Percentiles rank a stretch among this genome's conserved stretches.
Evolutionary conservation across 2,888 invertebrate species (phyloP).

Genomic region (Chirona hameri): DNA sequence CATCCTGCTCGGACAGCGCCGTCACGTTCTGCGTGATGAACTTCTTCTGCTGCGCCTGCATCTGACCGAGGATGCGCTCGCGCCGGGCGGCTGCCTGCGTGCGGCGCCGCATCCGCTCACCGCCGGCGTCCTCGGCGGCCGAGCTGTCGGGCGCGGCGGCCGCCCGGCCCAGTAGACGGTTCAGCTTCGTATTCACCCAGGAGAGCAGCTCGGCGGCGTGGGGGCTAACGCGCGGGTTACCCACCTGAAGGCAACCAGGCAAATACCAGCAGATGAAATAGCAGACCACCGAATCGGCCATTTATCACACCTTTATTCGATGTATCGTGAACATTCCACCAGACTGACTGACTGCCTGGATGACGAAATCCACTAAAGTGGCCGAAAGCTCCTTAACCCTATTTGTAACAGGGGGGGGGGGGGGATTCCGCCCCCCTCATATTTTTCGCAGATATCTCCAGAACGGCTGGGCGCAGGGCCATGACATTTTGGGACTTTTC

Average conservation of each 20-base stretch:
- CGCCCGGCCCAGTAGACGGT: slow-evolving; percentile 34
- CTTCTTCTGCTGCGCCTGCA: slow-evolving; percentile 85
- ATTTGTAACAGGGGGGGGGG: too few species aligned
- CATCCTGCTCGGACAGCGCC: slow-evolving; percentile 34
- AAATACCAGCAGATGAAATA: too few species aligned
- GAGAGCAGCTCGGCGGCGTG: slow-evolving; percentile 37
- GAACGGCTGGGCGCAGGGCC: too few species aligned
- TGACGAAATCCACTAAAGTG: too few species aligned
- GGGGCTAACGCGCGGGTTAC: slow-evolving; percentile 39
- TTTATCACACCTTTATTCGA: too few species aligned
- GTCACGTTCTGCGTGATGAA: slow-evolving; percentile 53
- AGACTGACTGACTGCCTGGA: too few species aligned
- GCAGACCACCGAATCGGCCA: too few species aligned
- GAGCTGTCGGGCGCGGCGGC: slow-evolving; percentile 7
- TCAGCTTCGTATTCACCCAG: slow-evolving; percentile 37
- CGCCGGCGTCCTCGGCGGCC: slow-evolving; percentile 46
- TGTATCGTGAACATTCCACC: too few species aligned
- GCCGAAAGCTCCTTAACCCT: too few species aligned
- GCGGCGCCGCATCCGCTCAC: slow-evolving; percentile 71
- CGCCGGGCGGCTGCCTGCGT: slow-evolving; percentile 80
- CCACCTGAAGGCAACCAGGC: slow-evolving; percentile 54
- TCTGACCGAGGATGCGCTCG: slow-evolving; percentile 89
- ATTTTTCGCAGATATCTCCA: too few species aligned
- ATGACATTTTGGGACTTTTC: too few species aligned
- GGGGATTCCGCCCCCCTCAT: too few species aligned